A percentile compares a stretch with the other conserved stretches of the same genome.
phyloP scores from a whole-genome alignment of 2,113 vertebrate genomes.

The Leptosomus discolor region DNA sequence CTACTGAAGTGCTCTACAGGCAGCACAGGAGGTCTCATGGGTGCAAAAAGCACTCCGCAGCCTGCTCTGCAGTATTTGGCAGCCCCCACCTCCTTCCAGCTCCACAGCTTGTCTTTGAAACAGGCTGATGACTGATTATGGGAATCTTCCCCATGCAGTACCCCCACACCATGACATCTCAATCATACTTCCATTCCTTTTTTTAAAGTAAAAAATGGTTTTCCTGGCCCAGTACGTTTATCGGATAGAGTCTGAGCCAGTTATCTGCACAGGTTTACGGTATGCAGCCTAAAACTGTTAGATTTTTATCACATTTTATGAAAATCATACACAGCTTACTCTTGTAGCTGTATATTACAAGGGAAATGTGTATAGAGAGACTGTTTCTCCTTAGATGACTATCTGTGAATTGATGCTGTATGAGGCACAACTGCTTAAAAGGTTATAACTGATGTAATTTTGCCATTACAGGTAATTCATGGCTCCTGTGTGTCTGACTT shows the following conservation, averaged over 20 bases:
- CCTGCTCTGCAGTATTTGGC: not conserved
- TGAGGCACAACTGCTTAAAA: slow-evolving; percentile 59
- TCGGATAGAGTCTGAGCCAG: slow-evolving; percentile 21
- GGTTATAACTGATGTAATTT: slow-evolving; percentile 64
- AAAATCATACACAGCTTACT: slow-evolving; percentile 53
- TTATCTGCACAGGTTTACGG: slow-evolving; percentile 21
- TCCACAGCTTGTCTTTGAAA: slow-evolving; percentile 24
- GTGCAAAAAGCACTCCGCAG: not conserved
- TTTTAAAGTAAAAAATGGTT: slow-evolving; percentile 15
- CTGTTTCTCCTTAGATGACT: slow-evolving; percentile 48
- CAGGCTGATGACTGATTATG: slow-evolving; percentile 31
- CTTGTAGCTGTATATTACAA: slow-evolving; percentile 44
- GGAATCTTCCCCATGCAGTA: not conserved
- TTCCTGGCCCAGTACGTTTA: slow-evolving; percentile 33
- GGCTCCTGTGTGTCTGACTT: slow-evolving; percentile 60
- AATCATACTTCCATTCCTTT: slow-evolving; percentile 34
- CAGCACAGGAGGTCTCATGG: not conserved
- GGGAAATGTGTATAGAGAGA: not conserved
- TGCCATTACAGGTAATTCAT: slow-evolving; percentile 65
- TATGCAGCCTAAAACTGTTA: slow-evolving; percentile 55
- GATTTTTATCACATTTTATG: slow-evolving; percentile 46
- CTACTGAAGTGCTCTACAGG: not conserved
- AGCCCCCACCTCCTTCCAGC: not conserved
- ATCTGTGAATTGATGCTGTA: slow-evolving; percentile 53
- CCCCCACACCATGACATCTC: slow-evolving; percentile 39